Conservation (phyloP, 2,888 invertebrate species). For the Tolmerus cingulatus region DNA sequence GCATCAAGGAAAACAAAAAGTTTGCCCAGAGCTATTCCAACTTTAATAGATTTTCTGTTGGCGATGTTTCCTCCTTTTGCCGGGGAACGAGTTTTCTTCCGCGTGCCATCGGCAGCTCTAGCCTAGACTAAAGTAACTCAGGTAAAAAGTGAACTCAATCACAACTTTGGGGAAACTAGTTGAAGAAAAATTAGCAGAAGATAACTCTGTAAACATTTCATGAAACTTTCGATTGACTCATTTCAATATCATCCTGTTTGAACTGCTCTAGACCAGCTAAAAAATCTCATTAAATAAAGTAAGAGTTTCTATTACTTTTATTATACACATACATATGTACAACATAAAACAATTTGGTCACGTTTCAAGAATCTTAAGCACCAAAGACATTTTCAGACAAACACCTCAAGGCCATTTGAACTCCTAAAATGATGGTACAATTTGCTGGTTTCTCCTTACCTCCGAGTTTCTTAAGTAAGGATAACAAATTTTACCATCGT, state of each 20-base stretch:
- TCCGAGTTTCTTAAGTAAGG: neutral
- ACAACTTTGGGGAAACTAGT: neutral
- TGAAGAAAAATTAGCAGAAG: neutral
- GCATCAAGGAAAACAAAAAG: neutral
- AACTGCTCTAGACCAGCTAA: neutral
- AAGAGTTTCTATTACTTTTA: neutral
- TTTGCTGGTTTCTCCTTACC: neutral
- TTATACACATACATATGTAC: too few species aligned
- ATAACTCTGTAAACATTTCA: neutral
- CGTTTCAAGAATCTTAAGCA: too few species aligned
- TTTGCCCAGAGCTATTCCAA: neutral
- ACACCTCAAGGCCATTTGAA: neutral
- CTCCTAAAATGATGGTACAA: neutral
- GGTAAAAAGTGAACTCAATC: neutral
- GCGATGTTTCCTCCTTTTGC: neutral
- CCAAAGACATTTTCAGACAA: neutral
- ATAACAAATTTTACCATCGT: too few species aligned
- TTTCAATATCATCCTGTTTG: neutral
- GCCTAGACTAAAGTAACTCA: neutral
- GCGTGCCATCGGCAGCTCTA: neutral
- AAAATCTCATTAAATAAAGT: neutral
- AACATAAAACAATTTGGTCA: too few species aligned
- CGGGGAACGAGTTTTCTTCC: neutral
- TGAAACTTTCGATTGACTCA: neutral
- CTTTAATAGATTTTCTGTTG: conserved; percentile 13